Conservation (phyloP, 2,888 invertebrate species). For the Exephanes ischioxanthus region DNA sequence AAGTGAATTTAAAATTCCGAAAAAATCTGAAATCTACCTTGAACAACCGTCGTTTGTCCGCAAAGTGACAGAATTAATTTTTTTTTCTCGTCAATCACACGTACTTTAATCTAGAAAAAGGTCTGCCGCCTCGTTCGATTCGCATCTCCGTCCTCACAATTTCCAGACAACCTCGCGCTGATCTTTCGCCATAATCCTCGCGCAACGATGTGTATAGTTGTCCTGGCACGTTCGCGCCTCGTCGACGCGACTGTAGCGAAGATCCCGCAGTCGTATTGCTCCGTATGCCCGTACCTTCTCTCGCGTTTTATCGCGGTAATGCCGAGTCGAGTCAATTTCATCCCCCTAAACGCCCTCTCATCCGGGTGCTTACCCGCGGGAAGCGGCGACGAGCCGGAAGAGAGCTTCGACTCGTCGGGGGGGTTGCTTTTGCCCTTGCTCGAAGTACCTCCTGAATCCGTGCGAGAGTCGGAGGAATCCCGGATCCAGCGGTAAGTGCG, state of each 20-base stretch:
- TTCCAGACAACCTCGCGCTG: background rate
- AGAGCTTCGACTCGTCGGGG: conserved; percentile 23
- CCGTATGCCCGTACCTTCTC: conserved; percentile 34
- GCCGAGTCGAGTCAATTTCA: conserved; percentile 70
- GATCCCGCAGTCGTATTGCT: conserved; percentile 41
- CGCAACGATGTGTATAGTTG: conserved; percentile 25
- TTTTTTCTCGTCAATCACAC: no score
- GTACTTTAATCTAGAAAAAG: background rate
- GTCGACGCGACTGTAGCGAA: background rate
- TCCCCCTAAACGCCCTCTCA: conserved; percentile 68
- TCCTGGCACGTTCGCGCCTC: conserved; percentile 24
- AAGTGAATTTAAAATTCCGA: no score
- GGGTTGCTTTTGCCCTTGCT: conserved; percentile 37
- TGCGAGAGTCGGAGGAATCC: conserved; percentile 31
- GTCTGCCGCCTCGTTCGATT: background rate
- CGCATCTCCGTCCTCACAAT: background rate
- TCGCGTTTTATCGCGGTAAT: conserved; percentile 65
- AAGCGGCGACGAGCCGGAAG: conserved; percentile 45
- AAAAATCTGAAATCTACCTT: no score
- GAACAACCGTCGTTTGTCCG: no score
- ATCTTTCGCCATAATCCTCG: conserved; percentile 18
- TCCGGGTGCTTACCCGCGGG: conserved; percentile 59
- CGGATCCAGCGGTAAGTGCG: conserved; percentile 14
- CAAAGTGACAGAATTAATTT: no score
- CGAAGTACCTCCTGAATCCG: conserved; percentile 48